These are phyloP conservation scores for Tenrec ecaudatus DNA, from an alignment of 2,113 vertebrate species.

Conservation along the genomic window DNA sequence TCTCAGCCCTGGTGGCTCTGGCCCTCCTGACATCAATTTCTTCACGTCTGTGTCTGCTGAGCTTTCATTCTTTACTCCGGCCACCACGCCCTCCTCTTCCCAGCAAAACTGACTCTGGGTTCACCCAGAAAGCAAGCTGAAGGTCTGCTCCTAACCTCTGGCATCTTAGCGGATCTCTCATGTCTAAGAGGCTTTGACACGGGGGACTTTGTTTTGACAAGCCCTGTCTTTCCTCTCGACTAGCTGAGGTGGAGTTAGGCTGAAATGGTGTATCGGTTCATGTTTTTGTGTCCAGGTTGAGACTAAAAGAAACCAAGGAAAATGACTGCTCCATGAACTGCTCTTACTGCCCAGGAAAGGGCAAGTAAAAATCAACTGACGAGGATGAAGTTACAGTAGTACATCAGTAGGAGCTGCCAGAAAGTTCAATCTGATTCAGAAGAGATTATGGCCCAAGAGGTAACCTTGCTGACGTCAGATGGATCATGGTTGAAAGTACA, in stretches of 20 bases:
- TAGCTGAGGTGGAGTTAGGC: neutral
- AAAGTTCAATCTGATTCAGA: too few relatives aligned
- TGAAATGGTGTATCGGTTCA: neutral
- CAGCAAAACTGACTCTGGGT: neutral
- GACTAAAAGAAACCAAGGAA: neutral
- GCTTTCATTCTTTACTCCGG: neutral
- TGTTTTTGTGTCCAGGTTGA: neutral
- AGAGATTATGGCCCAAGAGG: too few relatives aligned
- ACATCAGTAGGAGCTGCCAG: too few relatives aligned
- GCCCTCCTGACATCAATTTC: neutral
- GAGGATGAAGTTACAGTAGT: too few relatives aligned
- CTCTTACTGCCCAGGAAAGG: neutral
- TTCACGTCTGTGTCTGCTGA: neutral
- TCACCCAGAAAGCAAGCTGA: conserved; percentile 24
- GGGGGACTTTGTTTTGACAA: neutral
- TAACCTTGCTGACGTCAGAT: too few relatives aligned
- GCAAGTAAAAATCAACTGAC: too few relatives aligned
- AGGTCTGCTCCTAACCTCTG: neutral
- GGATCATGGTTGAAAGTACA: too few relatives aligned
- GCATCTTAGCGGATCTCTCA: neutral
- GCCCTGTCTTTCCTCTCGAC: conserved; percentile 21
- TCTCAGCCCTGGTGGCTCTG: neutral
- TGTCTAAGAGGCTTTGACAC: neutral
- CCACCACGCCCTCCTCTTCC: neutral
- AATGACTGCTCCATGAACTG: neutral